Evolutionary conservation across 2,797 vertebrate species (phyloP).

Genomic region (Platyrinchus mystaceus): DNA sequence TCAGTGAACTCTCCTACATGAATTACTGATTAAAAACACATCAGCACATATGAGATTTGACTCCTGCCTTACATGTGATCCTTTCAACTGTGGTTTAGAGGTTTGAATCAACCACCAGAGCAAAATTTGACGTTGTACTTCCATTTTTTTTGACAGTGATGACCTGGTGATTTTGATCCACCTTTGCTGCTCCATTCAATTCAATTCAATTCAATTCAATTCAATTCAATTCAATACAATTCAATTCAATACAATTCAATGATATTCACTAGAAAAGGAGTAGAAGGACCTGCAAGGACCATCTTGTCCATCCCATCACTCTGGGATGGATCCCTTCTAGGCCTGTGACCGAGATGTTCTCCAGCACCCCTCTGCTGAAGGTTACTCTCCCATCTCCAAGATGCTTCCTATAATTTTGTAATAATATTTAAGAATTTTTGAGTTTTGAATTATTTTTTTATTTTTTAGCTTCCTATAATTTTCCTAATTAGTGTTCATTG

Average conservation of each 20-base stretch:
- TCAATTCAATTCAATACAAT: neutral
- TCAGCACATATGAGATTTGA: fast-evolving
- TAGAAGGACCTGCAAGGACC: neutral
- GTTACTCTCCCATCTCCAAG: neutral
- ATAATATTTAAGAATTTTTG: neutral
- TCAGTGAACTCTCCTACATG: fast-evolving
- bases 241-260: neutral
- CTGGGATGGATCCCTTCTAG: neutral
- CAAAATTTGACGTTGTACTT: neutral
- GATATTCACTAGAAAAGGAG: neutral
- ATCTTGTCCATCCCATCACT: neutral
- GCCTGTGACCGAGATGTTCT: neutral
- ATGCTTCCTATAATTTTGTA: neutral
- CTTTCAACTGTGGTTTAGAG: neutral
- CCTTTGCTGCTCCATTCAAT: neutral
- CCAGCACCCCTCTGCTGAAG: neutral
- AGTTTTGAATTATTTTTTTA: neutral
- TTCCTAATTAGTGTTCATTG: neutral
- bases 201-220: neutral
- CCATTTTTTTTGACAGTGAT: neutral
- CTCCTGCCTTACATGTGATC: neutral
- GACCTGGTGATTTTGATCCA: neutral
- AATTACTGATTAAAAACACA: neutral
- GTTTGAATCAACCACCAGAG: neutral
- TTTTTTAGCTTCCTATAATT: neutral